These are phyloP conservation scores for Corythucha ciliata DNA, from an alignment of 2,888 invertebrate species.

Conservation along the genomic window DNA sequence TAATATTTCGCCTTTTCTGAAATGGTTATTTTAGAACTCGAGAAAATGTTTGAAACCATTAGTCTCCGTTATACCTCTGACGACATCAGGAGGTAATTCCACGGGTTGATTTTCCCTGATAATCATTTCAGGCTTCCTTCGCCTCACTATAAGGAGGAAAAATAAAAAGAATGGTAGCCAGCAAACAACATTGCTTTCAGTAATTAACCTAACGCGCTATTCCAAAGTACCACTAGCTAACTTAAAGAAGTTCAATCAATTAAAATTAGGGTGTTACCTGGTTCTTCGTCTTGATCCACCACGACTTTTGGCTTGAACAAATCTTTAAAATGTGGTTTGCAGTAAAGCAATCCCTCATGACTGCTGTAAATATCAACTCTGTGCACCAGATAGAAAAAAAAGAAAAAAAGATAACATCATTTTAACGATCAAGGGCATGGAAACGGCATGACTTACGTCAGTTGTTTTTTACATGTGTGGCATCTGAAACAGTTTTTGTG, in stretches of 20 bases:
- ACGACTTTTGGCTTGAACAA: slow-evolving; percentile 86
- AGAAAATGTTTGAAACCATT: slow-evolving; percentile 10
- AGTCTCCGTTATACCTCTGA: slow-evolving; percentile 58
- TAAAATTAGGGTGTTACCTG: slow-evolving; percentile 47
- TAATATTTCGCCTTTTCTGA: no score
- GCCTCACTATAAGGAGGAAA: slow-evolving; percentile 45
- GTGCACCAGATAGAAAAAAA: slow-evolving; percentile 37
- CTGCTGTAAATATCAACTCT: slow-evolving; percentile 89
- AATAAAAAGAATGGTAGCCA: slow-evolving; percentile 1
- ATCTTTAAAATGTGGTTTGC: slow-evolving; percentile 87
- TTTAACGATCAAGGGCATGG: background rate
- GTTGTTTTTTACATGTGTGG: slow-evolving; percentile 80
- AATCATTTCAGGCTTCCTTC: slow-evolving; percentile 74
- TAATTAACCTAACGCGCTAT: slow-evolving; percentile 1
- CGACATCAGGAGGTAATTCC: slow-evolving; percentile 84
- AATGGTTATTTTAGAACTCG: background rate
- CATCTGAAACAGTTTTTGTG: slow-evolving; percentile 94
- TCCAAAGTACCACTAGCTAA: background rate
- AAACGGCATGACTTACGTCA: slow-evolving; percentile 58
- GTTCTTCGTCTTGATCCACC: slow-evolving; percentile 56
- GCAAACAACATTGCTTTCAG: slow-evolving; percentile 14
- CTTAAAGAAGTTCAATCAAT: background rate
- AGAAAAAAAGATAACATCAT: background rate
- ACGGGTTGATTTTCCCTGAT: slow-evolving; percentile 85
- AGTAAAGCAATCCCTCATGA: slow-evolving; percentile 80